Base-by-base conservation (phyloP, 2,797 vertebrate species). In the Bovichtus variegatus region DNA sequence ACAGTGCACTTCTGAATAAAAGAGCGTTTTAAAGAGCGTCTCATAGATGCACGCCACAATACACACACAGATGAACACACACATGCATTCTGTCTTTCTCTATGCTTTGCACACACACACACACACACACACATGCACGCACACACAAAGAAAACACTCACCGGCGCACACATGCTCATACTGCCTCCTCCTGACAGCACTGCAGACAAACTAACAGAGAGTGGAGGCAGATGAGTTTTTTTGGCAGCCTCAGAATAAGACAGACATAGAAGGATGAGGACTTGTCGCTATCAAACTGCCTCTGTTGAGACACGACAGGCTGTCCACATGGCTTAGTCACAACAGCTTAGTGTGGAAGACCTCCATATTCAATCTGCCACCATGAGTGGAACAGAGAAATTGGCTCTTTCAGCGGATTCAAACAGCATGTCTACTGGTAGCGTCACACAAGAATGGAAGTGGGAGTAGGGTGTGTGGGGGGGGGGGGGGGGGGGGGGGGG, bases 1-100 rank as follows among this genome's bases (percentile, higher is more conserved):
- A 92, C 86, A 89, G 83, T 76, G 75, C 43, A 76, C 83, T 90
- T 88, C 87, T 87, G 92, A 93, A 93, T 92, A 92, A 93, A 93
- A 87, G 83, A 89, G 79, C 19, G n/a, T 85, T 94, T 91, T 92
- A 92, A 93, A 92, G 87, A 91, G 90, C 80, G 76, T 81, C 86
- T 89, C 84, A 66, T 84, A 80, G 78, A 90, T 79, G 74, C 76
- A 19, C 80, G 57, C 78, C 79, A 80, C 74, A 84, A 72, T 31
- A 72, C 78, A 80, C 83, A 78, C 65, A 47, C 46, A 67, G 43
- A 73, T 71, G 19, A 74, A 82, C 69, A 83, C 58, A 76, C 31
- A 36, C 63, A 63, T 23, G 40, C 54, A 11, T 60, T 46, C 57
- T 72, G 47, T 46, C 65, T 78, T 74, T 46, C 43, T 71, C 41